Evolutionary conservation across 2,888 invertebrate species (phyloP).

Genomic region (Hypsopygia costalis): DNA sequence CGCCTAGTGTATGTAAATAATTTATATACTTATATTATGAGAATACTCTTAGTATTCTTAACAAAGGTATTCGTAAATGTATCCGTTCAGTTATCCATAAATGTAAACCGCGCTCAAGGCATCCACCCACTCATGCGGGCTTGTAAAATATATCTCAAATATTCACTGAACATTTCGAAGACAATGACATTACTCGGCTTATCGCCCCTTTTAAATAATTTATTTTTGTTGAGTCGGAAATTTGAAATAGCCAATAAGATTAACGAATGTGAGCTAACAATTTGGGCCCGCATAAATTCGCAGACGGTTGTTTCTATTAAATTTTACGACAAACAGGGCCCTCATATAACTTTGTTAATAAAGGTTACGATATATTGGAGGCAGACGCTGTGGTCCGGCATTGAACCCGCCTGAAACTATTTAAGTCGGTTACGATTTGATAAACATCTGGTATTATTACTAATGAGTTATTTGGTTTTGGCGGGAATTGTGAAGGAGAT

Average conservation of each 20-base stretch:
- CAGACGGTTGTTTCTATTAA: constrained; percentile 64
- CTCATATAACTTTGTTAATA: constrained; percentile 76
- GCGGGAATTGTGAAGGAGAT: too few relatives aligned
- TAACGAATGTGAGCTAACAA: constrained; percentile 35
- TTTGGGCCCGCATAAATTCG: constrained; percentile 64
- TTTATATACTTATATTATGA: too few relatives aligned
- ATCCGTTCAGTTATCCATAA: too few relatives aligned
- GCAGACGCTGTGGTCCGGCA: constrained; percentile 38
- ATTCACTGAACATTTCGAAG: background rate
- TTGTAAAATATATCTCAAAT: background rate
- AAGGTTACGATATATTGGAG: constrained; percentile 63
- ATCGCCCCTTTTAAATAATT: constrained; percentile 8
- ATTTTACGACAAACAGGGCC: constrained; percentile 70
- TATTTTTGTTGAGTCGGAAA: constrained; percentile 32
- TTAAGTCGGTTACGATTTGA: constrained; percentile 12
- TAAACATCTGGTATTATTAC: too few relatives aligned
- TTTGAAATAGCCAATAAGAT: constrained; percentile 41
- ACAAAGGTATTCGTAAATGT: too few relatives aligned
- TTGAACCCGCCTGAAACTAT: constrained; percentile 25
- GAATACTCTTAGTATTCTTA: too few relatives aligned
- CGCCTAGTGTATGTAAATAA: too few relatives aligned
- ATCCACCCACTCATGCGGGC: background rate
- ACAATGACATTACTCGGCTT: background rate
- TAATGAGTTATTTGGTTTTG: too few relatives aligned
- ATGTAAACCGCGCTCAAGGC: too few relatives aligned